Conservation (phyloP, 2,113 vertebrate species). For the Eupsittula cactorum region DNA sequence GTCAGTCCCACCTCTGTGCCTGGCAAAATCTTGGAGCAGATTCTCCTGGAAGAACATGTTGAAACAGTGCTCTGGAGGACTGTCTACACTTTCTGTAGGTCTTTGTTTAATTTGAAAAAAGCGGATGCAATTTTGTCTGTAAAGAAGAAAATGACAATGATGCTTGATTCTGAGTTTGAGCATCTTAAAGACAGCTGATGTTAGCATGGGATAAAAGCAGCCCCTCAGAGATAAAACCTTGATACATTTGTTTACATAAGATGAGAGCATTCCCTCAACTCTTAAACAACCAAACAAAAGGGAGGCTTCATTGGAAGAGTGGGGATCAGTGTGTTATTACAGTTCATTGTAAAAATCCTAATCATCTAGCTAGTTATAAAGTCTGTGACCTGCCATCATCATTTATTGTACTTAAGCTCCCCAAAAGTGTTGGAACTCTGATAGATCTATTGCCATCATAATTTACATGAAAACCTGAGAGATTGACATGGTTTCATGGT, state of each 20-base stretch:
- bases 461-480: not conserved
- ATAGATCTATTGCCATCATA: too few relatives aligned
- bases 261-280: not conserved
- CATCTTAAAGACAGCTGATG: not conserved
- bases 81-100: not conserved
- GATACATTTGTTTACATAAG: not conserved
- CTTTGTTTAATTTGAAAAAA: not conserved
- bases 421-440: not conserved
- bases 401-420: not conserved
- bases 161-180: not conserved
- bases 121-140: not conserved
- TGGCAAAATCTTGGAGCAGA: too few relatives aligned
- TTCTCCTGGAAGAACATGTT: not conserved
- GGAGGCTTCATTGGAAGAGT: not conserved
- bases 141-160: too few relatives aligned
- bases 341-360: not conserved
- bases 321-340: accelerated
- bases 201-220: not conserved
- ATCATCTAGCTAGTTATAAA: not conserved
- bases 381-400: accelerated
- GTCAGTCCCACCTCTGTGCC: too few relatives aligned
- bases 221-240: not conserved
- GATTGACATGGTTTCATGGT: not conserved
- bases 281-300: not conserved
- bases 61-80: not conserved